Base-by-base conservation (phyloP, 1,140 invertebrate species). In the Drosophila hydei region DNA sequence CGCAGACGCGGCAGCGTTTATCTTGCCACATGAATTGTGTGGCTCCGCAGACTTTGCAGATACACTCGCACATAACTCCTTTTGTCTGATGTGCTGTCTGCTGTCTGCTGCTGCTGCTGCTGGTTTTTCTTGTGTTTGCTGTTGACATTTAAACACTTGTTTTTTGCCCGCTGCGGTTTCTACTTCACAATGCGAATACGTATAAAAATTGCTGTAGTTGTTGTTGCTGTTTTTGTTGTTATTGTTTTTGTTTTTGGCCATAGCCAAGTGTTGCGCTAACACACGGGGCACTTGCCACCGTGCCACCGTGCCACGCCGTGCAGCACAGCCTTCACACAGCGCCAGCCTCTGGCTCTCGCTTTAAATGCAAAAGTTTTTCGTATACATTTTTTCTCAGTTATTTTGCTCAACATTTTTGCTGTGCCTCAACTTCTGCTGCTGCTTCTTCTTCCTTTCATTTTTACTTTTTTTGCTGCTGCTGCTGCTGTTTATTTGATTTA, bases 61-160 rank as follows among this genome's bases (percentile, higher is more conserved):
- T 63, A 47, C 18, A 60, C 23, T 60, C 60, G 69, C 52, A 47
- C 45, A 74, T 61, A 56, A 72, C 68, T 79, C 77, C 77, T 79
- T 80, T 38, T 72, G 70, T 72, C 63, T 68, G 48, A 16, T 70
- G 62, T 62, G 48, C 21, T 70, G 62, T 62, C 59, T 64, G 23
- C 40, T 27, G 19, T 30, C 23, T 55, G 16, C 19, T 55, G 38
- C 25, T 71, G 50, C 70, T 73, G 56, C 69, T 60, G 75, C 55
- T 79, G 59, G 76, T 79, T 77, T 81, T 85, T 77, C 42, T 69
- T 65, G 59, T 67, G 72, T 76, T 79, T 85, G 81, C 77, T 71
- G 80, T 85, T 85, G 80, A 85, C 80, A 85, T 85, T 85, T 85
- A 85, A 85, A 85, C 80, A 85, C 80, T 85, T 85, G 80, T 85